A percentile compares a stretch with the other conserved stretches of the same genome.
Conservation (phyloP, 2,888 invertebrate species). For the Chesias legatella region DNA sequence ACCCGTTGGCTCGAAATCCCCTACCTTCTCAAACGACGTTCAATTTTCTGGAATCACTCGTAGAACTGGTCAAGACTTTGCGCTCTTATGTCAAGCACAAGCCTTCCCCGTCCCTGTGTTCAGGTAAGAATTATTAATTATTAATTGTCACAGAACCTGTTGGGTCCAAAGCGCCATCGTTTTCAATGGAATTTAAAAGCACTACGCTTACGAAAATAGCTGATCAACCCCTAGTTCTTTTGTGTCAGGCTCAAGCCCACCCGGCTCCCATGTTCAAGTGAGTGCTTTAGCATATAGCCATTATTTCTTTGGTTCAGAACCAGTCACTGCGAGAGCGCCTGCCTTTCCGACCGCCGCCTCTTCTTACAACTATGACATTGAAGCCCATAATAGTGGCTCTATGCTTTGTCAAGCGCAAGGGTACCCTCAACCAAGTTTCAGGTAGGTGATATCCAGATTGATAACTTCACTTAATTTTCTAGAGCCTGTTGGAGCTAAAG, state of each 20-base stretch:
- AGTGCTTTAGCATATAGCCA: slow-evolving; percentile 41
- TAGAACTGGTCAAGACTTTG: slow-evolving; percentile 82
- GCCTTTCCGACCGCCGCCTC: slow-evolving; percentile 74
- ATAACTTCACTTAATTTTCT: slow-evolving; percentile 34
- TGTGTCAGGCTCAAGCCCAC: slow-evolving; percentile 85
- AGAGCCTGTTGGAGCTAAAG: slow-evolving; percentile 83
- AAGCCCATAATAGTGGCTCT: slow-evolving; percentile 60
- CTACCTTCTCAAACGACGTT: slow-evolving; percentile 85
- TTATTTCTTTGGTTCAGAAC: slow-evolving; percentile 61
- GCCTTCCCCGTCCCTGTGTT: slow-evolving; percentile 85
- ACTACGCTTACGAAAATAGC: slow-evolving; percentile 79
- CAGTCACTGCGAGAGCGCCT: slow-evolving; percentile 73
- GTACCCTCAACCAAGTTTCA: slow-evolving; percentile 84
- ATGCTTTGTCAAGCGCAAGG: slow-evolving; percentile 80
- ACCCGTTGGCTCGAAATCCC: slow-evolving; percentile 86
- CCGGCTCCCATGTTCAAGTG: slow-evolving; percentile 86
- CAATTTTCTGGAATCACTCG: slow-evolving; percentile 85
- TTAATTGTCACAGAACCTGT: slow-evolving; percentile 77
- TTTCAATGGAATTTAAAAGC: slow-evolving; percentile 79
- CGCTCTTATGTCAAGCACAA: slow-evolving; percentile 88
- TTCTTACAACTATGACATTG: slow-evolving; percentile 71
- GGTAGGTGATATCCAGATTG: slow-evolving; percentile 67
- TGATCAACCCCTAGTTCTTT: slow-evolving; percentile 78
- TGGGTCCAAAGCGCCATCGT: slow-evolving; percentile 81
- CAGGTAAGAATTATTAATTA: slow-evolving; percentile 56